These are phyloP conservation scores for Megatriorchis doriae DNA, from an alignment of 2,113 vertebrate genomes.

Conservation along the genomic window DNA sequence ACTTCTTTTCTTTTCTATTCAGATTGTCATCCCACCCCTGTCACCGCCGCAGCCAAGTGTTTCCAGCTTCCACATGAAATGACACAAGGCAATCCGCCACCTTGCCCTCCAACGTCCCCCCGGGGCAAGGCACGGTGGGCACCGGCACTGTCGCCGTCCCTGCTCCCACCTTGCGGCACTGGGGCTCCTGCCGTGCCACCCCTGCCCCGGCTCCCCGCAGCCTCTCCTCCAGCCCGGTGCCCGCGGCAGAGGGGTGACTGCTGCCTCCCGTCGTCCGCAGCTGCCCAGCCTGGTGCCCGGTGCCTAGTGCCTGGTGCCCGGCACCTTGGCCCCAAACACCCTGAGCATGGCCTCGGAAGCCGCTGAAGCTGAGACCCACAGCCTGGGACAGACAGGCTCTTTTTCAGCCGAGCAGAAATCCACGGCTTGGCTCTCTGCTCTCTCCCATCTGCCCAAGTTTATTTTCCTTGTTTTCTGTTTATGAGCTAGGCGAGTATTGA, in stretches of 20 bases:
- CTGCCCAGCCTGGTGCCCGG: background rate
- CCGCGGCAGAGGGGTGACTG: background rate
- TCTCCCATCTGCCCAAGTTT: constrained; percentile 55
- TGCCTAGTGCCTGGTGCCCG: fast-evolving
- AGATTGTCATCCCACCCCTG: background rate
- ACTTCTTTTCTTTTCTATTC: background rate
- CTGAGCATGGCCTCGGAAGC: fast-evolving
- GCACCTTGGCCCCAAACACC: fast-evolving
- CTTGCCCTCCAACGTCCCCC: background rate
- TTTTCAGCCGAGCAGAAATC: background rate
- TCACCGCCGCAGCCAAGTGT: background rate
- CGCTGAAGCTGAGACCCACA: fast-evolving
- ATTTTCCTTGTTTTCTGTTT: constrained; percentile 67
- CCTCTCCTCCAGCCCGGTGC: background rate
- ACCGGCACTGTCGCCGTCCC: fast-evolving
- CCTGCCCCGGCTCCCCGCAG: fast-evolving
- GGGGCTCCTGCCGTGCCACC: fast-evolving
- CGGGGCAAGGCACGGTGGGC: fast-evolving
- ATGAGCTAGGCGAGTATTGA: constrained; percentile 53
- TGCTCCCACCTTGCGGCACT: fast-evolving
- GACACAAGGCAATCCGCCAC: background rate
- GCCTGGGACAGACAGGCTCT: background rate
- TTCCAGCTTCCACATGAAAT: background rate
- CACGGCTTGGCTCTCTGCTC: background rate
- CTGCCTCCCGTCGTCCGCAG: fast-evolving